Evolutionary conservation across 2,888 invertebrate genomes (phyloP).

Genomic region (Lepidocyrtinus sp.): DNA sequence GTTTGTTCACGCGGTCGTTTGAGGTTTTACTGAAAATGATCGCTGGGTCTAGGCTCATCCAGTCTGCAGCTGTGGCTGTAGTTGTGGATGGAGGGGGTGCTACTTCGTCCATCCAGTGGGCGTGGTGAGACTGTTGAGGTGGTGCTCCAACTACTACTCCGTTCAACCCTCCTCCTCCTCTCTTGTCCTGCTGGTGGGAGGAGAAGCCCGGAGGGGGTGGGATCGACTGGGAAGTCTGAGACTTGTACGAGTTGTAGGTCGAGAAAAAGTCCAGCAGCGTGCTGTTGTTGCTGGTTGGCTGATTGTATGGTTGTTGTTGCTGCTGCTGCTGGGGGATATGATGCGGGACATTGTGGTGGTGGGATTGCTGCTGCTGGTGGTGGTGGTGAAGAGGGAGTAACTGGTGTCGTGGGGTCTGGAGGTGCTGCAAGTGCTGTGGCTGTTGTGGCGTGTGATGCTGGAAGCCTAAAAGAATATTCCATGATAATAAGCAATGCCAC

Average conservation of each 20-base stretch:
- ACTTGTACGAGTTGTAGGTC: neutral
- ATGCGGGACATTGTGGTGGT: conserved; percentile 38
- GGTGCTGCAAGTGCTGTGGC: neutral
- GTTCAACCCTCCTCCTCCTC: neutral
- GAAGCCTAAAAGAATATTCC: conserved; percentile 14
- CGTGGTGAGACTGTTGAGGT: neutral
- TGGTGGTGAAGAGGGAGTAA: conserved; percentile 11
- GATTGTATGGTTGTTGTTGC: conserved; percentile 52
- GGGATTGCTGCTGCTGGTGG: conserved; percentile 47
- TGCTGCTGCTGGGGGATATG: conserved; percentile 58
- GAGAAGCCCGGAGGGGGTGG: conserved; percentile 48
- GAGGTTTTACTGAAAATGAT: conserved; percentile 77
- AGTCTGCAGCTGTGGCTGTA: conserved; percentile 80
- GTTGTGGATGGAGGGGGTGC: conserved; percentile 54
- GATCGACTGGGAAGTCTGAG: neutral
- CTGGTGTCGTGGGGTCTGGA: neutral
- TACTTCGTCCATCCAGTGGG: neutral
- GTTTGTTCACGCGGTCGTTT: neutral
- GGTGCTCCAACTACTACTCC: neutral
- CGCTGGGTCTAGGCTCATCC: conserved; percentile 95
- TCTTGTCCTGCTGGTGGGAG: conserved; percentile 38
- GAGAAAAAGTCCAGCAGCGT: conserved; percentile 3
- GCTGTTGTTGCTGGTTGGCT: conserved; percentile 50
- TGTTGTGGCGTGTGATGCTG: neutral
- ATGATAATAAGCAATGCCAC: too few species aligned